Evolutionary conservation across 2,888 invertebrate genomes (phyloP).

Genomic region (Chirona hameri): DNA sequence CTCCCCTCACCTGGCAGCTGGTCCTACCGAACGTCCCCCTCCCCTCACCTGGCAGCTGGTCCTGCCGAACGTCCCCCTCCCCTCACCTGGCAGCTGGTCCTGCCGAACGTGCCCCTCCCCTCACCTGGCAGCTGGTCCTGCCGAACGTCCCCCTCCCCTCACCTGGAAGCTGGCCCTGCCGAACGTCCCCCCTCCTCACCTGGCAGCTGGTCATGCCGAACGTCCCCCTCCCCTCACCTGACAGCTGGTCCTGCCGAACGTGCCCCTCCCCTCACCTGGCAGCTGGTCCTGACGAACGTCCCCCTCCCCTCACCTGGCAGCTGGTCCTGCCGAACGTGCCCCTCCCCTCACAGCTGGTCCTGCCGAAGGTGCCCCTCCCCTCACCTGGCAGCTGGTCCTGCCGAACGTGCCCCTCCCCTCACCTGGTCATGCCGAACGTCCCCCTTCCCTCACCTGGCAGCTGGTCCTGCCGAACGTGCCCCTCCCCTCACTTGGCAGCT

Average conservation of each 20-base stretch:
- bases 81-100: conserved; percentile 32
- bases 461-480: no score
- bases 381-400: no score
- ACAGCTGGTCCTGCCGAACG: conserved; percentile 30
- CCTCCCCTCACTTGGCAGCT: no score
- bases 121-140: conserved; percentile 31
- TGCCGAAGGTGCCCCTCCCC: no score
- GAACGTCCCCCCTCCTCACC: conserved; percentile 33
- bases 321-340: no score
- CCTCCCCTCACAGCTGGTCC: no score
- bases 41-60: conserved; percentile 31
- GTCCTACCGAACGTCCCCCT: conserved; percentile 32
- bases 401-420: no score
- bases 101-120: conserved; percentile 33
- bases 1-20: conserved; percentile 32
- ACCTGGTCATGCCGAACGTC: no score
- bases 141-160: conserved; percentile 32
- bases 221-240: conserved; percentile 32
- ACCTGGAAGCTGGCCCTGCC: conserved; percentile 30
- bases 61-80: conserved; percentile 32
- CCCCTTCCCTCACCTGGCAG: no score
- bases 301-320: no score
- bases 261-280: conserved; percentile 33
- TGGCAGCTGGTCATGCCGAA: conserved; percentile 30
- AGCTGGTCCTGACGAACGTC: no score